A percentile compares a stretch with the other conserved stretches of the same genome.
Conservation (phyloP, 2,113 vertebrate species). For the Chaetorhynchus papuensis region DNA sequence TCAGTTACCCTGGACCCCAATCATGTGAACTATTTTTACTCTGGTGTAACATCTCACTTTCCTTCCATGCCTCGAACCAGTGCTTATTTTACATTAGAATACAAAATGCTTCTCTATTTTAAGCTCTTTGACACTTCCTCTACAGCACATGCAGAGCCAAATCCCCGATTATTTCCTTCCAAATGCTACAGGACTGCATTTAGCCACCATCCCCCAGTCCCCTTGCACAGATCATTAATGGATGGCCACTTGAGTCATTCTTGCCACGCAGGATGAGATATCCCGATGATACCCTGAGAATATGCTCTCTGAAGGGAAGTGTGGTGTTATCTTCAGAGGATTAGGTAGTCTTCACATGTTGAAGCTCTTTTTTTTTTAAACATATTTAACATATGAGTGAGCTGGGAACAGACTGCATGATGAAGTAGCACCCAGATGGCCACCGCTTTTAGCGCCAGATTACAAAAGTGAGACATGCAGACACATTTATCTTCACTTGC, state of each 20-base stretch:
- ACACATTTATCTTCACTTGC: constrained; percentile 52
- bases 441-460: constrained; percentile 52
- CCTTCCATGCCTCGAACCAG: neutral
- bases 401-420: constrained; percentile 54
- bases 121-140: constrained; percentile 24
- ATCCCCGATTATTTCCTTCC: neutral
- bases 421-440: constrained; percentile 54
- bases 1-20: neutral
- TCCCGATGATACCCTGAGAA: neutral
- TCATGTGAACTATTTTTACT: neutral
- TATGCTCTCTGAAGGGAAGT: neutral
- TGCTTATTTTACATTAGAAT: constrained; percentile 5
- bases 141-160: neutral
- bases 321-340: neutral
- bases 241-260: neutral
- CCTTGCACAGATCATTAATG: neutral
- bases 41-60: neutral
- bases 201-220: neutral
- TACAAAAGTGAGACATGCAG: constrained; percentile 61
- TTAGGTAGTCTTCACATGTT: neutral
- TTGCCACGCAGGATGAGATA: neutral
- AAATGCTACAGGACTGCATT: neutral
- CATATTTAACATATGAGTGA: constrained; percentile 42
- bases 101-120: neutral
- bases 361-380: neutral